These are phyloP conservation scores for Chunga burmeisteri DNA, from an alignment of 2,113 vertebrate species.

Conservation along the genomic window DNA sequence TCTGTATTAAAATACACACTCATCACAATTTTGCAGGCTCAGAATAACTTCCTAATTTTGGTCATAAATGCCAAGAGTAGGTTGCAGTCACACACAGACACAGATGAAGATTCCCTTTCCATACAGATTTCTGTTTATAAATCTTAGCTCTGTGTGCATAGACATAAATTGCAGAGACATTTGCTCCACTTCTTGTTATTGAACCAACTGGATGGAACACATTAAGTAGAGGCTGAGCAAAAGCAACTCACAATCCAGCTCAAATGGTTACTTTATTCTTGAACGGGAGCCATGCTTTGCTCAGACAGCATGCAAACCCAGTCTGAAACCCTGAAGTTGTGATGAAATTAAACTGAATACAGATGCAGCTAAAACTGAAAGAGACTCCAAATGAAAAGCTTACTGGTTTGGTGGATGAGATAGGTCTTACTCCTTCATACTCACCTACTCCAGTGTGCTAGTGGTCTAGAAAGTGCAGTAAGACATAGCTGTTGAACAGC, in stretches of 20 bases:
- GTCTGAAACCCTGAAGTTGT: neutral
- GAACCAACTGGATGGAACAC: neutral
- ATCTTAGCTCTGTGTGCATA: neutral
- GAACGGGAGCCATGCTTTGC: neutral
- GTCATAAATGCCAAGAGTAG: neutral
- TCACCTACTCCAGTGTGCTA: neutral
- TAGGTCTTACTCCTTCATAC: neutral
- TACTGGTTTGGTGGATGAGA: neutral
- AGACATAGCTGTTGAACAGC: neutral
- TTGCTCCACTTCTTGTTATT: neutral
- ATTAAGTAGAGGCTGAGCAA: neutral
- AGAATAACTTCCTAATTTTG: constrained; percentile 47
- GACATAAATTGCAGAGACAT: neutral
- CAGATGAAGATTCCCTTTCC: neutral
- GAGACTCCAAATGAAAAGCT: neutral
- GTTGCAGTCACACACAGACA: neutral
- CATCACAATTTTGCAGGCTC: neutral
- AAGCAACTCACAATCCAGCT: neutral
- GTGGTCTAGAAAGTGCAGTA: neutral
- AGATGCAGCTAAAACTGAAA: neutral
- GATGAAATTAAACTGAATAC: neutral
- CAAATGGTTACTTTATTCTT: neutral
- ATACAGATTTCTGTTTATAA: neutral
- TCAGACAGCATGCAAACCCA: neutral
- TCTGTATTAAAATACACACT: constrained; percentile 17